Base-by-base conservation (phyloP, 1,140 invertebrate genomes). In the Bombus picipes region DNA sequence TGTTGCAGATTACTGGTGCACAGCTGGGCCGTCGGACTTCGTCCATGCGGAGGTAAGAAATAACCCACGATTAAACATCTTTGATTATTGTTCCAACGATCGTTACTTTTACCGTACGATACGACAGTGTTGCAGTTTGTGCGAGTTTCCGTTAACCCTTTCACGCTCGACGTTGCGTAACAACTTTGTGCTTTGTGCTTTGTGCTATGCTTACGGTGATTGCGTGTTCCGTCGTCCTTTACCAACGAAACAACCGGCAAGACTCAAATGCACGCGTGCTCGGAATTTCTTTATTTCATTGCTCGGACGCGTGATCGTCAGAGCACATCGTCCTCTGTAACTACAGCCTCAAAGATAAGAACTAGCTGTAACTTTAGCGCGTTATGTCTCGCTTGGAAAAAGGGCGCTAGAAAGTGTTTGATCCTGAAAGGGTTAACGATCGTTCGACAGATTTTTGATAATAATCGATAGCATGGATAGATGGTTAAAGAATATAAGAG, bases 1-100 rank as follows among this genome's bases (percentile, higher is more conserved):
- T 37, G 71, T 85, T 85, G 13, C 79, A 85, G 84, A 85, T 85
- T 85, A 81, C 79, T 81, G 84, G 79, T 74, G 79, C 84, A 34
- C 57, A 28, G 79, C 68, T 75, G 79, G 34, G 84, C 84, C 78
- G 83, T 59, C 83, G 78, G 83, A n/a, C 5, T 4, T 75, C 84
- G n/a, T 81, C 79, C 3, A 47, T 3, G 57, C 28, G 12, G 0
- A 25, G 71, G 83, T 85, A 59, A 81, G 83, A 80, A 8, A 9
- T 8, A 22, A 22, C 22, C 0, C 25, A 41, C 37, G 6, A 71
- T 28, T 2, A 0, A 15, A 2, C 4, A n/a, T 41, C 1, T 2
- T 15, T 41, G 0, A 1, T 66, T 15, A 1, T 6, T 66, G n/a
- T 15, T 8, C 0, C 1, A 15, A n/a, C 59, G 10, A 13, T 28